Base-by-base conservation (phyloP, 1,140 invertebrate species). In the Myzus persicae region DNA sequence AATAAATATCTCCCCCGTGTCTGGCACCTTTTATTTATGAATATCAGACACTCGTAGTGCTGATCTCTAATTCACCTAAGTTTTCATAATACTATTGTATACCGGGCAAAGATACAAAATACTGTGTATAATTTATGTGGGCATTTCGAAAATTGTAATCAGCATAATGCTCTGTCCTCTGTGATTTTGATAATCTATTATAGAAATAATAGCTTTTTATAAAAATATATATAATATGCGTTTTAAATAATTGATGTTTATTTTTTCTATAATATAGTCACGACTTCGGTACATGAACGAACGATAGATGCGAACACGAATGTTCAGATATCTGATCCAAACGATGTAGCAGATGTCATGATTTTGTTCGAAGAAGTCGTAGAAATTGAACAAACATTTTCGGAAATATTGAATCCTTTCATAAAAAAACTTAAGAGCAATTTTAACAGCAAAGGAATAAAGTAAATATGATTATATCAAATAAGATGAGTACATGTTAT, bases 321-420 rank as follows among this genome's bases (percentile, higher is more conserved):
- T 38, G 22, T 91, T 11, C 54, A 91, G 44, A 67, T 42, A 91
- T 76, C 90, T 20, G 54, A 42, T 42, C 54, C 31, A n/a, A 91
- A 31, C 26, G 26, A 91, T 7, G 40, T 20, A 31, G 90, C 59
- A n/a, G 90, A 91, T 76, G 26, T 91, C 42, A 91, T 91, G 24
- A 36, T 91, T 44, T 91, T 91, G 54, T 42, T 91, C 31, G 90
- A 91, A 42, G 59, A 91, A 0, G 1, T n/a, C 26, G 24, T 6
- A 91, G 38, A 91, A 67, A 42, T n/a, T 22, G 5, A 91, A 44
- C 24, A 76, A 76, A 40, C 11, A 26, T 44, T 91, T 67, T 76
- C 31, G 2, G 2, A 44, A 18, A 7, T 44, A n/a, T 42, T 91
- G 14, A 76, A 42, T 9, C 40, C 54, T 20, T 91, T 91, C 5